phyloP scores from a whole-genome alignment of 2,797 vertebrate species.

The Megalops cyprinoides region DNA sequence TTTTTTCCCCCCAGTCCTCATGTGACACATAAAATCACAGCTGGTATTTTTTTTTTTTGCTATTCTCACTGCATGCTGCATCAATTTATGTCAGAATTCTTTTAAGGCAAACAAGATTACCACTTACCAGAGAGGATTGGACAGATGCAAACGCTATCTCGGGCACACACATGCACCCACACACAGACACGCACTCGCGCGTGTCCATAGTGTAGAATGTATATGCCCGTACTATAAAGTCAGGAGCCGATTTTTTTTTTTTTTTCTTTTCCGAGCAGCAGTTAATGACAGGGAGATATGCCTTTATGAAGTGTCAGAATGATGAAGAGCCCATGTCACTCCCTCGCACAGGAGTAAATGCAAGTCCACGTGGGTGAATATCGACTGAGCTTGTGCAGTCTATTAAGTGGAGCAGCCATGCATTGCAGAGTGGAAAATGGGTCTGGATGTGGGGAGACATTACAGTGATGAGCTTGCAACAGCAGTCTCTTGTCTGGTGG shows the following conservation, averaged over 20 bases:
- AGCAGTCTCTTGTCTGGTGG: constrained; percentile 40
- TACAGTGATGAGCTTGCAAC: constrained; percentile 28
- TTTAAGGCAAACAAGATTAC: neutral
- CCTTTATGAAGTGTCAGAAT: constrained; percentile 50
- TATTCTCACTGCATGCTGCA: neutral
- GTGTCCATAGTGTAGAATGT: neutral
- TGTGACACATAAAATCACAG: neutral
- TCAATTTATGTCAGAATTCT: neutral
- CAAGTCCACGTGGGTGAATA: constrained; percentile 20
- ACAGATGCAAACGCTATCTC: neutral
- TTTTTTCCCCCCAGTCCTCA: neutral
- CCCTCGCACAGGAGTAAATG: constrained; percentile 30
- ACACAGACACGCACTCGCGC: neutral
- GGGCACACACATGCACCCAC: constrained; percentile 15
- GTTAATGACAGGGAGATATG: constrained; percentile 35
- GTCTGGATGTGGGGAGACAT: constrained; percentile 32
- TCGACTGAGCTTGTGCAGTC: constrained; percentile 47
- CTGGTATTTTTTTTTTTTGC: neutral
- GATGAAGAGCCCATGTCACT: constrained; percentile 44
- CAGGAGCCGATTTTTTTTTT: constrained; percentile 3
- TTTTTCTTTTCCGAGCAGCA: constrained; percentile 30
- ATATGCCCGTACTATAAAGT: neutral
- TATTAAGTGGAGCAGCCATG: constrained; percentile 50
- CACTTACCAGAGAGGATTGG: neutral
- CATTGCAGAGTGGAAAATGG: constrained; percentile 43